Evolutionary conservation across 2,888 invertebrate species (phyloP).

Genomic region (Sympetrum striolatum): DNA sequence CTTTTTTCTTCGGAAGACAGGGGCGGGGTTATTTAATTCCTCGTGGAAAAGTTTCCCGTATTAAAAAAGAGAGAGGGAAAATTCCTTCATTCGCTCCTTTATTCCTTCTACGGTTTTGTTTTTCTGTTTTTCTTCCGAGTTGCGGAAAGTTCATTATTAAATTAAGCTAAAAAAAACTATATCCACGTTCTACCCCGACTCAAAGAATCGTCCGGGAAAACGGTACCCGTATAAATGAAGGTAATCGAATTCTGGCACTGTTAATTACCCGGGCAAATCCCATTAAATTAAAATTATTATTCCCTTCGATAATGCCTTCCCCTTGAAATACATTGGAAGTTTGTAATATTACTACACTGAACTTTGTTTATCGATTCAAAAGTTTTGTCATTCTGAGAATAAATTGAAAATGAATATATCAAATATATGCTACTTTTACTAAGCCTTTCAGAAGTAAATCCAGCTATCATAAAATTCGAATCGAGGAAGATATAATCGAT

Average conservation of each 20-base stretch:
- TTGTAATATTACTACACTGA: too few relatives aligned
- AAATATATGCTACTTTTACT: too few relatives aligned
- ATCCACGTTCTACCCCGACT: background rate
- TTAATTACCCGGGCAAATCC: background rate
- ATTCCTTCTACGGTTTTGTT: conserved; percentile 20
- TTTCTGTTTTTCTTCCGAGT: conserved; percentile 10
- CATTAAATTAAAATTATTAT: background rate
- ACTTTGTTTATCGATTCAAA: too few relatives aligned
- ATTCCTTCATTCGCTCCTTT: conserved; percentile 6
- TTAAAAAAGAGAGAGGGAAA: background rate
- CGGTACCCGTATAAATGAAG: background rate
- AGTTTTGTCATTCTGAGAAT: too few relatives aligned
- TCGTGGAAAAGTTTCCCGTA: conserved; percentile 19
- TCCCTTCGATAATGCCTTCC: too few relatives aligned
- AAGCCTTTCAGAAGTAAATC: too few relatives aligned
- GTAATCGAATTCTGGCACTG: conserved; percentile 3
- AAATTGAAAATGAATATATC: too few relatives aligned
- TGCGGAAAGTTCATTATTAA: conserved; percentile 19
- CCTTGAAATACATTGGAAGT: too few relatives aligned
- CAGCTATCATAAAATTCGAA: too few relatives aligned
- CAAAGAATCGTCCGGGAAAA: background rate
- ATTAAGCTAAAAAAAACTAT: conserved; percentile 10
- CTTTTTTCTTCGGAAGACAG: conserved; percentile 10
- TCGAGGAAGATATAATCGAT: too few relatives aligned
- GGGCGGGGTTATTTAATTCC: conserved; percentile 31